Evolutionary conservation across 2,113 vertebrate genomes (phyloP), one percentile per base, ranked within the genome.

Genomic region (Chaetops frenatus): DNA sequence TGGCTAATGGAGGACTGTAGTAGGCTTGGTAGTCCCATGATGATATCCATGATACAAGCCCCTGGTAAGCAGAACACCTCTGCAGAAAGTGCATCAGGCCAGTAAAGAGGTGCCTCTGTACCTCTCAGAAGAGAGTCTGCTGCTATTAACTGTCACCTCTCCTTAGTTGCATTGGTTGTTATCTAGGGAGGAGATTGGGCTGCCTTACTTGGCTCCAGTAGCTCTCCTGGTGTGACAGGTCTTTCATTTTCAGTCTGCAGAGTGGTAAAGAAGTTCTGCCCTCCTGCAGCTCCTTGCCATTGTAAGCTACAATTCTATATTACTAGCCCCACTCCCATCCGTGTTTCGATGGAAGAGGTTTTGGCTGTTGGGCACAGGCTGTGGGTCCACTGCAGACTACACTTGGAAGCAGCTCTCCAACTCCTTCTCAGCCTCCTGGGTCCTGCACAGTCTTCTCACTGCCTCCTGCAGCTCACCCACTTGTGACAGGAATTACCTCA

Each of bases 1-100:
- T 16, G 2, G 9, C 28, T 38, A 58, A 28, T 17, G 58, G 13
- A 0, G 0, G 33, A 53, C 16, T 29, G 10, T 21, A 74, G 24
- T 38, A 20, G 28, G 4, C 6, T 60, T n/a, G 28, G 22, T n/a
- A 53, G 24, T 67, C 4, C 38, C 15, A 51, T 9, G 8, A 10
- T 51, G 36, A n/a, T 44, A 58, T 45, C 6, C 20, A 9, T 38
- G 27, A 58, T 21, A 51, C 1, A 40, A 58, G 16, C 4, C 11
- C 18, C 16, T 45, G 44, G 12, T 16, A 45, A 73, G 23, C 5
- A 66, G 36, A 36, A 51, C 23, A 38, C 7, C 13, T 53, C 6
- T 53, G 38, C 53, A 60, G 24, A 53, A 66, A 81, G 13, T 53
- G 28, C 19, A 60, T n/a, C 61, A 45, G 13, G 6, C 38, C 16